Evolutionary conservation across 2,797 vertebrate genomes (phyloP).

Genomic region (Anniella stebbinsi): DNA sequence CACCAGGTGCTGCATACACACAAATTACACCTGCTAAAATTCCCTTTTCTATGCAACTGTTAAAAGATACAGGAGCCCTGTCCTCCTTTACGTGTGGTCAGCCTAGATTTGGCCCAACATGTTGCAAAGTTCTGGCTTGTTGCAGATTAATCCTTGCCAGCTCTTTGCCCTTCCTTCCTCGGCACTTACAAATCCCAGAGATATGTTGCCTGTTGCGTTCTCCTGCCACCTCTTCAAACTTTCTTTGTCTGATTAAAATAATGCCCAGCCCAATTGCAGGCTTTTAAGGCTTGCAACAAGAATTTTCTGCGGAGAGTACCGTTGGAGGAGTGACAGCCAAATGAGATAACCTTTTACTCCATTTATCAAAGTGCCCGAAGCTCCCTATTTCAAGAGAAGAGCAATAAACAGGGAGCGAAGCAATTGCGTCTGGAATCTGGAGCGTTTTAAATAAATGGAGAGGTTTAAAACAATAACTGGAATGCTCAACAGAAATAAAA

Average conservation of each 20-base stretch:
- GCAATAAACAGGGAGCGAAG: slow-evolving; percentile 60
- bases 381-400: slow-evolving; percentile 68
- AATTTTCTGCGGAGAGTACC: slow-evolving; percentile 41
- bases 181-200: not conserved
- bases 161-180: not conserved
- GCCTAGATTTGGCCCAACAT: too few species aligned
- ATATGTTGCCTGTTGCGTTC: slow-evolving; percentile 39
- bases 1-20: too few species aligned
- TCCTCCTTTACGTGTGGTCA: too few species aligned
- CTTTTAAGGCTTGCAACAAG: slow-evolving; percentile 60
- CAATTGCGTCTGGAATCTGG: slow-evolving; percentile 62
- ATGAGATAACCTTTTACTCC: slow-evolving; percentile 68
- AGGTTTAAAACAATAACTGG: slow-evolving; percentile 61
- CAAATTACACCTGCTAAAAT: too few species aligned
- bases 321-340: slow-evolving; percentile 58
- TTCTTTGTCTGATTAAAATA: slow-evolving; percentile 46
- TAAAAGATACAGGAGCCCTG: too few species aligned
- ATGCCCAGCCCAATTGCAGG: slow-evolving; percentile 46
- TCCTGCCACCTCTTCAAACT: slow-evolving; percentile 13
- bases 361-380: slow-evolving; percentile 71
- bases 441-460: slow-evolving; percentile 67
- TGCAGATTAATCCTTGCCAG: slow-evolving; percentile 5
- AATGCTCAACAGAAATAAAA: slow-evolving; percentile 57
- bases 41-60: too few species aligned
- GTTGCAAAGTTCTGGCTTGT: not conserved